Percentiles rank a stretch among this genome's conserved stretches.
These are phyloP conservation scores for Notamacropus eugenii DNA, from an alignment of 2,797 vertebrate genomes.

Conservation along the genomic window DNA sequence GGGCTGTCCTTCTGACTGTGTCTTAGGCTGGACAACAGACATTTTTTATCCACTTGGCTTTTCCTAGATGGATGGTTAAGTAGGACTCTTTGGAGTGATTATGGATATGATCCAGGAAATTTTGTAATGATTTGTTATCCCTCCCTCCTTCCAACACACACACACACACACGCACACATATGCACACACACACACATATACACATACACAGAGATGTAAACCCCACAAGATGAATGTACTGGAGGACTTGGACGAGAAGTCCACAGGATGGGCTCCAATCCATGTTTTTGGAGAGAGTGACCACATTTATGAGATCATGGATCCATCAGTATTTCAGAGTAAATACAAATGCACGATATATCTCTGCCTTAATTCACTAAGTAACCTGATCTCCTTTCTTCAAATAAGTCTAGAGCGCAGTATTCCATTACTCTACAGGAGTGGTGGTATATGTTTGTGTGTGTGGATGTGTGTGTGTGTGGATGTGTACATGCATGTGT, in stretches of 20 bases:
- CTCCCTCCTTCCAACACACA: background rate
- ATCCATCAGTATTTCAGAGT: background rate
- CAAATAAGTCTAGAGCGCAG: conserved; percentile 69
- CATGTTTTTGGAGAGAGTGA: background rate
- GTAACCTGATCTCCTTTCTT: conserved; percentile 77
- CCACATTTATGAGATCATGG: background rate
- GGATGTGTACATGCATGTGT: background rate
- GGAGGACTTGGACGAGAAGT: background rate
- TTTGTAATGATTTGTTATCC: background rate
- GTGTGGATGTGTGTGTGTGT: background rate
- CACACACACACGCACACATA: too few species aligned
- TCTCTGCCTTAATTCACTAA: conserved; percentile 82
- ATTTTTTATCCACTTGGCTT: background rate
- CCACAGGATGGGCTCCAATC: background rate
- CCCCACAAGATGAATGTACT: background rate
- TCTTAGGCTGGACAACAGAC: background rate
- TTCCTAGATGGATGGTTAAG: background rate
- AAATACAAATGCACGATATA: conserved; percentile 79
- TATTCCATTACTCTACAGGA: conserved; percentile 52
- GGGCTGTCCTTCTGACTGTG: background rate
- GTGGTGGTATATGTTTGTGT: conserved; percentile 40
- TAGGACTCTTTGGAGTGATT: background rate
- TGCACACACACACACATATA: too few species aligned
- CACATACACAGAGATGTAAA: background rate
- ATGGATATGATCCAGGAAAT: background rate